A percentile compares a stretch with the other conserved stretches of the same genome.
Evolutionary conservation across 2,797 vertebrate species (phyloP).

Genomic region (Microhierax caerulescens): DNA sequence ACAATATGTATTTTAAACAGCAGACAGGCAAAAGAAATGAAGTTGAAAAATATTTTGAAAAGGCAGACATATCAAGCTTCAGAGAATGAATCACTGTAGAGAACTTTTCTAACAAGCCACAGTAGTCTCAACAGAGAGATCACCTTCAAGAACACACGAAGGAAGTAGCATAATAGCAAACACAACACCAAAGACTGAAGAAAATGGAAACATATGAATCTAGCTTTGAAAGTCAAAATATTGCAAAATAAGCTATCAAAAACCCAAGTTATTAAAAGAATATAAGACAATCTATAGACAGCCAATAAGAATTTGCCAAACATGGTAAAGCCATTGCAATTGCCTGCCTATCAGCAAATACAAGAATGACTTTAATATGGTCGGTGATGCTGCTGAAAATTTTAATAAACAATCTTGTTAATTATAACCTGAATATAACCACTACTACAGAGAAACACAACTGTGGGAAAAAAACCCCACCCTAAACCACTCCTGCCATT

Average conservation of each 20-base stretch:
- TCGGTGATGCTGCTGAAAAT: neutral
- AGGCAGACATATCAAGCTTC: neutral
- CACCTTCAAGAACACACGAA: neutral
- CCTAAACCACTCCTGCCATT: neutral
- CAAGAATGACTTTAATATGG: neutral
- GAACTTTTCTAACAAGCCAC: neutral
- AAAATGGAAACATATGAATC: neutral
- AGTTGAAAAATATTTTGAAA: neutral
- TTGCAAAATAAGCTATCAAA: neutral
- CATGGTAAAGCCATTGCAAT: neutral
- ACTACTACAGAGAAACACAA: neutral
- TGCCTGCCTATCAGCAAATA: neutral
- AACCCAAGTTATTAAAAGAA: neutral
- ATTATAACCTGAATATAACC: neutral
- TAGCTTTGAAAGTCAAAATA: neutral
- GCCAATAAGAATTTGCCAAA: neutral
- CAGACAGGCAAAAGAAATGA: neutral
- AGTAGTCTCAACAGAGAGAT: neutral
- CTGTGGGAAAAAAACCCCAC: rapidly evolving
- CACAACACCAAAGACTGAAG: neutral
- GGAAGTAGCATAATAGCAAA: neutral
- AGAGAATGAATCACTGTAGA: neutral
- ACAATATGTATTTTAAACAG: neutral
- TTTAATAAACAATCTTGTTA: neutral
- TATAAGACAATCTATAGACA: neutral